Percentiles rank a stretch among this genome's conserved stretches.
Conservation (phyloP, 1,140 invertebrate species). For the Eumeta japonica region DNA sequence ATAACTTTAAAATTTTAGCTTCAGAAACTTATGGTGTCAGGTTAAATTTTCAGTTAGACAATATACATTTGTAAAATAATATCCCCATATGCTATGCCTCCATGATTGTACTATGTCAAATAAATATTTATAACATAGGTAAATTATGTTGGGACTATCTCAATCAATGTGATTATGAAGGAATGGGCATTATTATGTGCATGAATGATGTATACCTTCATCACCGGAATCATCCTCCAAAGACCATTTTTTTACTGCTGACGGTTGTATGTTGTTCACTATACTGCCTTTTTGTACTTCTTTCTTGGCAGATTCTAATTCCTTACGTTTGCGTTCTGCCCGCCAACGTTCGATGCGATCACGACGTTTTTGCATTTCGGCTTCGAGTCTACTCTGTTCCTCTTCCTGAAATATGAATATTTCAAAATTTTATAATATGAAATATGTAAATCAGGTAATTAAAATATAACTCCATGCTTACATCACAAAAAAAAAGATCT, state of each 20-base stretch:
- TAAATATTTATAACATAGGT: no score
- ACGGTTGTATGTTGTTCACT: constrained; percentile 58
- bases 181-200: background rate
- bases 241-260: constrained; percentile 83
- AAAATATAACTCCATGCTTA: background rate
- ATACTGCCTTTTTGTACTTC: constrained; percentile 65
- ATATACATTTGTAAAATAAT: no score
- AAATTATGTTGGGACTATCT: no score
- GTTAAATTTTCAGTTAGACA: no score
- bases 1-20: no score
- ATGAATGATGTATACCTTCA: constrained; percentile 48
- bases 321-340: constrained; percentile 82
- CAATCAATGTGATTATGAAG: no score
- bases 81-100: no score
- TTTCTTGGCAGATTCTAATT: constrained; percentile 75
- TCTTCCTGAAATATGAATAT: constrained; percentile 62
- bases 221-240: constrained; percentile 86
- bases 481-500: no score
- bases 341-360: constrained; percentile 93
- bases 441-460: background rate
- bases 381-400: constrained; percentile 85
- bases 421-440: no score
- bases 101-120: no score
- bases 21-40: no score
- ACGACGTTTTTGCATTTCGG: constrained; percentile 94